Evolutionary conservation across 2,888 invertebrate species (phyloP), one percentile per base, ranked within the genome.

Genomic region (Argyresthia goedartella): DNA sequence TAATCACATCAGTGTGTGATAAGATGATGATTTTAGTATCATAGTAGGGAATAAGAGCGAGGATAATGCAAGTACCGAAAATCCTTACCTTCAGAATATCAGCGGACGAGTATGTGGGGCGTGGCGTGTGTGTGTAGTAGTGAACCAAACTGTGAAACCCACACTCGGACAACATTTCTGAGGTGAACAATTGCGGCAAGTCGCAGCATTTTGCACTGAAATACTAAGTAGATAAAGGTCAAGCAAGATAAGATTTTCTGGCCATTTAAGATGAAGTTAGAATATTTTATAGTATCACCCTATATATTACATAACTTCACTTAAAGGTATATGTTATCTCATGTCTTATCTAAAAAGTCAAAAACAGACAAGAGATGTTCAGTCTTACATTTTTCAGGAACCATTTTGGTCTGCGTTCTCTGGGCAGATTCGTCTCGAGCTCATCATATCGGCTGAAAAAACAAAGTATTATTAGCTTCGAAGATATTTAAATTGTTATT

Each of bases 191-290:
- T 4, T 60, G 56, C 0, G 84, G 84, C 9, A 85, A 14, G n/a
- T 76, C 59, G 54, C 85, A 85, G 65, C 85, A 85, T 61, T 77
- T 81, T 0, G 65, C 52, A 55, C 64, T 69, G 65, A 78, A 84
- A 55, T 81, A 80, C 82, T 82, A 70, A 35, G 15, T 36, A 3
- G 15, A 25, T 25, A 25, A 6, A 6, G 25, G 2, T 25, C 25
- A 25, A 25, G 25, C 25, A 41, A 41, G 13, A 41, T 10, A 25
- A 1, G 14, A 15, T 33, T n/a, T 33, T 4, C 25, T 25, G 25
- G 25, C 2, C 2, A 4, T 25, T 6, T 4, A 25, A 25, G 25
- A 25, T 25, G 25, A 25, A 25, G 25, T 25, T 4, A 25, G 2
- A 25, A 25, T 6, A 25, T 25, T 25, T 25, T 4, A 25, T 25